Evolutionary conservation across 92 coral and sea anemone species (phyloP), one percentile per base, ranked within the genome.

Genomic region (Umimayanthus kanabou): DNA sequence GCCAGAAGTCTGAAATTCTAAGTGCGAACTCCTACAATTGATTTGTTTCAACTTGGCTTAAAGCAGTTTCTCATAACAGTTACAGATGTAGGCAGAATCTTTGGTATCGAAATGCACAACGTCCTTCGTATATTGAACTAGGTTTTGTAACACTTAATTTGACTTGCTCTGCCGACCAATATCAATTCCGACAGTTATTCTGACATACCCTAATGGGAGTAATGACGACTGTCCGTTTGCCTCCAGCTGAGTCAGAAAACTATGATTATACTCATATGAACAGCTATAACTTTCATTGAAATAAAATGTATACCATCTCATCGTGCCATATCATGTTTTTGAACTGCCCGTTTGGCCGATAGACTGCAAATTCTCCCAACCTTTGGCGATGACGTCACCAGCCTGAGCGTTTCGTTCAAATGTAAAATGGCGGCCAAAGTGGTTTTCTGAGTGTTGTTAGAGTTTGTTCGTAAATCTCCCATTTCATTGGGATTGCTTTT

Each of bases 381-480:
- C 53, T 71, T 4, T 64, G 10, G 45, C 78, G 80, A 85, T 94
- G 94, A 94, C 98, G 98, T 94, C 95, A 94, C 80, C 77, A 74
- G 39, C 85, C 53, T 69, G 90, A 70, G 90, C 71, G 88, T 81
- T 70, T 78, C 92, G 92, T 85, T 87, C 90, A 67, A 81, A 76
- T 89, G 81, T 87, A 94, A 94, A 92, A 94, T 94, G 98, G 98
- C 98, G 98, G 98, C 95, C 83, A 85, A 87, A 93, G 81, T 72
- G 90, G 85, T 43, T 79, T 43, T 69, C 9, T 71, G 78, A 83
- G 87, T 39, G 58, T 70, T 83, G 79, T 45, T 39, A 8, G 37
- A 83, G 77, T 43, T 82, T 49, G 6, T 28, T 69, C n/a, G 28
- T 39, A 26, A 83, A 70, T 83, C 78, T 50, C 78, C 40, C 9